Evolutionary conservation across 2,113 vertebrate genomes (phyloP).

Genomic region (Zosterops hypoxanthus): DNA sequence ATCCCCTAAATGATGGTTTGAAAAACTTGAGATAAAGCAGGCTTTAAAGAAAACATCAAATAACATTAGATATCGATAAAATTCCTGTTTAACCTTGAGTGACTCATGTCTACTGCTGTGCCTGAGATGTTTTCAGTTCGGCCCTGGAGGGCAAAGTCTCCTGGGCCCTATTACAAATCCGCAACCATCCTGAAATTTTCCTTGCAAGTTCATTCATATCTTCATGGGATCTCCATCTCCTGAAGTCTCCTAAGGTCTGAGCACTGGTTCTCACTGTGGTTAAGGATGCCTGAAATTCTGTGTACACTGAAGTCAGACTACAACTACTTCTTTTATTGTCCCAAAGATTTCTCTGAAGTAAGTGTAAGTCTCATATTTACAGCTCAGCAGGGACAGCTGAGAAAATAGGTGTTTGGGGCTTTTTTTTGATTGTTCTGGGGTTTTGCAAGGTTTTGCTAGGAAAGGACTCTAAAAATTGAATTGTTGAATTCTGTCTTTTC

Average conservation of each 20-base stretch:
- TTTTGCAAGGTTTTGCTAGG: neutral
- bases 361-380: neutral
- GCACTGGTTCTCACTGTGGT: neutral
- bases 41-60: neutral
- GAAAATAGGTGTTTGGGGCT: accelerated
- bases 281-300: neutral
- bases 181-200: neutral
- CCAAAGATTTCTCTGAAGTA: neutral
- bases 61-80: neutral
- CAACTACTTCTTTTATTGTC: neutral
- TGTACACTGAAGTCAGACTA: neutral
- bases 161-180: neutral
- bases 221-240: neutral
- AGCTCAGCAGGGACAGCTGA: neutral
- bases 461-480: neutral
- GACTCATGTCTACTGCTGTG: neutral
- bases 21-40: neutral
- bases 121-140: neutral
- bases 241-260: neutral
- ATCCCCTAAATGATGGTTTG: neutral
- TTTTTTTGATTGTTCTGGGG: neutral
- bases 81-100: neutral
- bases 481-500: neutral
- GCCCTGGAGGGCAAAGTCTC: neutral
- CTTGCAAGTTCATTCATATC: neutral